These are phyloP conservation scores for Sebastes elongatus DNA, from an alignment of 2,797 vertebrate genomes.

Conservation along the genomic window DNA sequence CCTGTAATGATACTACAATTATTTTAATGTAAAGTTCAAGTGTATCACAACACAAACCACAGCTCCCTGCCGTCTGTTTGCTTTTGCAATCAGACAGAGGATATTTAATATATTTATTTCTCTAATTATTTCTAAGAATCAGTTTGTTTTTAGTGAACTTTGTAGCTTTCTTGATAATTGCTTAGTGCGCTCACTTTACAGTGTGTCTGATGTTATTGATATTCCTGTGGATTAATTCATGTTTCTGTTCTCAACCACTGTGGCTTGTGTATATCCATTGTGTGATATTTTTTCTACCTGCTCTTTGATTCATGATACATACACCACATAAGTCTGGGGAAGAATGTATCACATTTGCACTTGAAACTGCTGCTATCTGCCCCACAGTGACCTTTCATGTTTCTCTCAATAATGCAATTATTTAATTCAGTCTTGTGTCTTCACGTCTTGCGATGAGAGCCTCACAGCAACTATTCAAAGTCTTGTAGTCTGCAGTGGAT, in stretches of 20 bases:
- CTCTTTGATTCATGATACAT: not conserved
- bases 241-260: not conserved
- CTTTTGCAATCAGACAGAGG: not conserved
- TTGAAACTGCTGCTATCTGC: not conserved
- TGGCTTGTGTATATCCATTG: not conserved
- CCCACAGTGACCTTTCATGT: not conserved
- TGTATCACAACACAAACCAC: not conserved
- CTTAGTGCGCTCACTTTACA: not conserved
- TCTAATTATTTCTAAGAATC: not conserved
- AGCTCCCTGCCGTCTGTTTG: not conserved
- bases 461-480: not conserved
- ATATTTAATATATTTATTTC: not conserved
- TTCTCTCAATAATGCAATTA: not conserved
- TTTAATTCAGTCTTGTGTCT: not conserved
- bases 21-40: not conserved
- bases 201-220: not conserved
- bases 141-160: not conserved
- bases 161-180: not conserved
- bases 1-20: not conserved
- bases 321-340: not conserved
- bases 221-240: not conserved
- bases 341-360: not conserved
- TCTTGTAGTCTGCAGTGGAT: not conserved
- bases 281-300: not conserved
- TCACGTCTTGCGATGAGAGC: not conserved